Conservation (phyloP, 2,797 vertebrate genomes). For the Coregonus ussuriensis region DNA sequence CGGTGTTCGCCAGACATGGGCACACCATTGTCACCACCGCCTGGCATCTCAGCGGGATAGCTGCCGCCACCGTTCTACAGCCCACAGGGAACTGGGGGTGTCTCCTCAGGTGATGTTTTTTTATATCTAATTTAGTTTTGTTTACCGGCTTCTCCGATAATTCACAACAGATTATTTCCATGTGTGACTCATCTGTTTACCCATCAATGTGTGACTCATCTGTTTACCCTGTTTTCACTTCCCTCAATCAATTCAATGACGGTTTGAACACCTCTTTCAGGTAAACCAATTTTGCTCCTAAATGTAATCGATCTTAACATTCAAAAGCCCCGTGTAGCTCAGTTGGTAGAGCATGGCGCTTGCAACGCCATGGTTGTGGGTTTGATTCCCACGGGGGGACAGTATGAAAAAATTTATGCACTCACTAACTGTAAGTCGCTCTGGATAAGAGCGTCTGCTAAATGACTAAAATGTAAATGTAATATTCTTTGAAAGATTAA, state of each 20-base stretch:
- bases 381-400: no score
- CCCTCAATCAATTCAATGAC: not conserved
- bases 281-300: no score
- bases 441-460: no score
- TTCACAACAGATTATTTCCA: not conserved
- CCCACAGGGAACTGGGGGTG: conserved; percentile 20
- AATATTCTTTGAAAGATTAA: no score
- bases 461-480: no score
- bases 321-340: no score
- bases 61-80: conserved; percentile 19
- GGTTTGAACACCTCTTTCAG: no score
- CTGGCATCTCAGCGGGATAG: conserved; percentile 26
- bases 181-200: not conserved
- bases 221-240: not conserved
- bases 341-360: no score
- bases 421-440: no score
- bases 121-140: not conserved
- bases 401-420: no score
- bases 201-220: not conserved
- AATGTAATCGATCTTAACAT: no score
- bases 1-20: conserved; percentile 46
- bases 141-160: not conserved
- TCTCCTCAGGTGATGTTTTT: conserved; percentile 13
- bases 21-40: conserved; percentile 10
- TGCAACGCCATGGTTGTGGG: no score